phyloP scores from a whole-genome alignment of 2,888 invertebrate genomes.

The Chrysolina oricalcia region DNA sequence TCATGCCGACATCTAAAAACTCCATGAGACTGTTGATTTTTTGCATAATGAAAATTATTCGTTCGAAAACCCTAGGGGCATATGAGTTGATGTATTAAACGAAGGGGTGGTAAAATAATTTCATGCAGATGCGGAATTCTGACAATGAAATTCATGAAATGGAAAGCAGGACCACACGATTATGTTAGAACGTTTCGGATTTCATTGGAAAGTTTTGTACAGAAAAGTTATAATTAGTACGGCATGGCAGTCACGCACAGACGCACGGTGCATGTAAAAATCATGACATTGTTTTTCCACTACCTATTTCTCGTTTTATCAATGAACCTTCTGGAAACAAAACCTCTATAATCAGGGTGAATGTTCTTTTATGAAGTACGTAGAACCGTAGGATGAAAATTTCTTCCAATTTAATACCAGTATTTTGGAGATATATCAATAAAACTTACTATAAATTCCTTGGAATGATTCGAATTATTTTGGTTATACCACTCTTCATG shows the following conservation, averaged over 20 bases:
- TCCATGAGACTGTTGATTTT: slow-evolving; percentile 42
- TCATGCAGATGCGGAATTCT: slow-evolving; percentile 11
- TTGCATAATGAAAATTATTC: slow-evolving; percentile 49
- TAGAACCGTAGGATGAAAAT: too few species aligned
- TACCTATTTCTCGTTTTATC: too few species aligned
- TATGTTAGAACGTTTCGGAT: neutral
- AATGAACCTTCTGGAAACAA: too few species aligned
- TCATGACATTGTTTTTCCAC: neutral
- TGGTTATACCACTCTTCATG: too few species aligned
- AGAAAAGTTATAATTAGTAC: neutral
- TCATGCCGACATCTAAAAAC: slow-evolving; percentile 44
- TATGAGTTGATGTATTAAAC: slow-evolving; percentile 57
- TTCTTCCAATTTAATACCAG: too few species aligned
- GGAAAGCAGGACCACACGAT: neutral
- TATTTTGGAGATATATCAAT: too few species aligned
- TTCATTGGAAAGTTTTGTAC: neutral
- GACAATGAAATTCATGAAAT: neutral
- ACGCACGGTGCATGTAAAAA: neutral
- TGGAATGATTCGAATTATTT: too few species aligned
- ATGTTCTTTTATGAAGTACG: too few species aligned
- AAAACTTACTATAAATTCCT: too few species aligned
- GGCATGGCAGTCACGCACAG: neutral
- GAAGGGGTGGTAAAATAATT: slow-evolving; percentile 16
- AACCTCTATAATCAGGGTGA: too few species aligned
- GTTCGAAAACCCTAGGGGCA: slow-evolving; percentile 54